Conservation (phyloP, 2,113 vertebrate species). For the Genyomyrus donnyi region DNA sequence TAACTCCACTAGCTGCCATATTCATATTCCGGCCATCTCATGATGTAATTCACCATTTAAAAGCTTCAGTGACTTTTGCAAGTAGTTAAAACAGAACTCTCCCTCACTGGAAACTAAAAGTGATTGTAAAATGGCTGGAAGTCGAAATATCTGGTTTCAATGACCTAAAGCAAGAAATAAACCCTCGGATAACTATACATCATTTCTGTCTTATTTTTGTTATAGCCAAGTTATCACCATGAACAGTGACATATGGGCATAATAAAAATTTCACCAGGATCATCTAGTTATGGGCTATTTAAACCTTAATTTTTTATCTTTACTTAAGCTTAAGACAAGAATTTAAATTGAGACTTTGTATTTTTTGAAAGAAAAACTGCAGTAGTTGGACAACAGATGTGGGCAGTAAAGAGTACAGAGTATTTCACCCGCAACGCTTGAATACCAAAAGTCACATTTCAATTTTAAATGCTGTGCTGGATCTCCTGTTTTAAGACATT, state of each 20-base stretch:
- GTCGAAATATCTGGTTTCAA: neutral
- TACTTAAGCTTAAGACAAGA: neutral
- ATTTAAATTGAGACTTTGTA: neutral
- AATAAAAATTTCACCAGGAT: neutral
- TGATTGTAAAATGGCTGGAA: neutral
- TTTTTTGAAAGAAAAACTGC: neutral
- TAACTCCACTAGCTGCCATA: neutral
- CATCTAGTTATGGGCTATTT: neutral
- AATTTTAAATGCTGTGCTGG: neutral
- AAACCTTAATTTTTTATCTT: neutral
- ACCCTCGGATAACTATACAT: neutral
- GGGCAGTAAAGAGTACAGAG: neutral
- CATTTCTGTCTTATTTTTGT: neutral
- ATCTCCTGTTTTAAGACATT: neutral
- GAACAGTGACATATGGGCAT: neutral
- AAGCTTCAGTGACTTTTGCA: neutral
- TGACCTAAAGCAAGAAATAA: neutral
- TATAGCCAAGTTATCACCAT: neutral
- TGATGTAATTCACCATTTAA: constrained; percentile 2
- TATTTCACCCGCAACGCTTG: neutral
- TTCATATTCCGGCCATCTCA: neutral
- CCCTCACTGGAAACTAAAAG: neutral
- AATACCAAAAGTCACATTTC: neutral
- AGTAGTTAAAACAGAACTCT: neutral
- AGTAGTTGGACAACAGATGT: neutral